These are phyloP conservation scores for Coregonus suidteri DNA, from an alignment of 2,797 vertebrate species.

Conservation along the genomic window DNA sequence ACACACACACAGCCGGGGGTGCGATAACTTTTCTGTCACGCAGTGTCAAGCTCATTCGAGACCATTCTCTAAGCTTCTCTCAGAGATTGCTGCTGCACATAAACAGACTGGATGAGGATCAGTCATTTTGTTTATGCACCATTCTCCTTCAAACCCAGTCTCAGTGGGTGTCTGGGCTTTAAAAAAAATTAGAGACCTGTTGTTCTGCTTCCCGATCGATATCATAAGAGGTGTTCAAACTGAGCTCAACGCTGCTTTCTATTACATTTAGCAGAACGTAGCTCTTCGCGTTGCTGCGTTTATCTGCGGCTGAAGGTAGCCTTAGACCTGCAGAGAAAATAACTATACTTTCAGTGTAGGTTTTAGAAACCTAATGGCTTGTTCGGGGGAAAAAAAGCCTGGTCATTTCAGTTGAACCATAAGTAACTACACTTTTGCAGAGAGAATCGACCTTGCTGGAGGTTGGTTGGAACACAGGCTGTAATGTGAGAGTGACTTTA, in stretches of 20 bases:
- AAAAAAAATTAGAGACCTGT: constrained; percentile 31
- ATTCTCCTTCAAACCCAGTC: constrained; percentile 10
- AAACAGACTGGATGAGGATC: background rate
- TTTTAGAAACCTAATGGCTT: background rate
- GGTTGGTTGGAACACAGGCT: no score
- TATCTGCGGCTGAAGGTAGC: background rate
- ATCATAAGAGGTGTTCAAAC: background rate
- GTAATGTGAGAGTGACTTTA: no score
- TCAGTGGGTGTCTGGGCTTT: constrained; percentile 26
- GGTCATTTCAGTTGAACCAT: no score
- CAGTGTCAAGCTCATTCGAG: background rate
- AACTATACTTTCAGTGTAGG: no score
- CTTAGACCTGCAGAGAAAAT: background rate
- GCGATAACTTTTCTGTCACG: background rate
- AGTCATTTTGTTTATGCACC: background rate
- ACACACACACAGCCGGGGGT: background rate
- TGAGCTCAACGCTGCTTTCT: background rate
- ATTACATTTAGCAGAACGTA: background rate
- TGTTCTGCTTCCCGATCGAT: constrained; percentile 23
- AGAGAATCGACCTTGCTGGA: no score
- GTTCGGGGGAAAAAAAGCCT: background rate
- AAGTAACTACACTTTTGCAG: no score
- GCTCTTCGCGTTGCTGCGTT: background rate
- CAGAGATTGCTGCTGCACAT: background rate
- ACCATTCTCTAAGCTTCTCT: background rate